These are phyloP conservation scores for Venturia canescens DNA, from an alignment of 1,140 invertebrate genomes.

Conservation along the genomic window DNA sequence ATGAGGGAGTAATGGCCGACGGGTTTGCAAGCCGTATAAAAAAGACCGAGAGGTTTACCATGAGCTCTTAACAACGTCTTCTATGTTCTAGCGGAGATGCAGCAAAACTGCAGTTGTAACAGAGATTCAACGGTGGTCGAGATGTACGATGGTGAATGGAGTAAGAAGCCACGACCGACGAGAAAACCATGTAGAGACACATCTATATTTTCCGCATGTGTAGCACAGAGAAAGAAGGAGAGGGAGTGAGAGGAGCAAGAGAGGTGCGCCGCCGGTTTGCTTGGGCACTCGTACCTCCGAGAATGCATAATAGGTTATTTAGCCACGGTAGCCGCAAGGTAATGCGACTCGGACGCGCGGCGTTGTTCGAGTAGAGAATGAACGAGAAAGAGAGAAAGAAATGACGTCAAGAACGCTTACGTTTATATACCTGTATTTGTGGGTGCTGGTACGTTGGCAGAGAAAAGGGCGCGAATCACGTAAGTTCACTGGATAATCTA, in stretches of 20 bases:
- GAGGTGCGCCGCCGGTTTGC: constrained; percentile 30
- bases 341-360: constrained; percentile 52
- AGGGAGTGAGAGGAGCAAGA: constrained; percentile 45
- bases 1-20: constrained; percentile 62
- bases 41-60: background rate
- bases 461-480: background rate
- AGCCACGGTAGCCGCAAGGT: constrained; percentile 62
- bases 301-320: constrained; percentile 73
- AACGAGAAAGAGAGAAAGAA: constrained; percentile 45
- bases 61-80: background rate
- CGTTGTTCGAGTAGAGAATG: constrained; percentile 42
- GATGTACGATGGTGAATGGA: background rate
- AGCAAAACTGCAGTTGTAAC: constrained; percentile 16
- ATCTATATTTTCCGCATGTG: constrained; percentile 19
- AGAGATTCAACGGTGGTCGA: constrained; percentile 8
- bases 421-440: constrained; percentile 2
- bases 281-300: constrained; percentile 43
- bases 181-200: constrained; percentile 1
- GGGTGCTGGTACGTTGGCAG: background rate
- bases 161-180: background rate
- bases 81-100: background rate
- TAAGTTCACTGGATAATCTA: background rate
- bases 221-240: constrained; percentile 32
- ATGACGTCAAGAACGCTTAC: constrained; percentile 35
- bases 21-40: constrained; percentile 21